Evolutionary conservation across 2,113 vertebrate species (phyloP).

Genomic region (Nannospalax galili): DNA sequence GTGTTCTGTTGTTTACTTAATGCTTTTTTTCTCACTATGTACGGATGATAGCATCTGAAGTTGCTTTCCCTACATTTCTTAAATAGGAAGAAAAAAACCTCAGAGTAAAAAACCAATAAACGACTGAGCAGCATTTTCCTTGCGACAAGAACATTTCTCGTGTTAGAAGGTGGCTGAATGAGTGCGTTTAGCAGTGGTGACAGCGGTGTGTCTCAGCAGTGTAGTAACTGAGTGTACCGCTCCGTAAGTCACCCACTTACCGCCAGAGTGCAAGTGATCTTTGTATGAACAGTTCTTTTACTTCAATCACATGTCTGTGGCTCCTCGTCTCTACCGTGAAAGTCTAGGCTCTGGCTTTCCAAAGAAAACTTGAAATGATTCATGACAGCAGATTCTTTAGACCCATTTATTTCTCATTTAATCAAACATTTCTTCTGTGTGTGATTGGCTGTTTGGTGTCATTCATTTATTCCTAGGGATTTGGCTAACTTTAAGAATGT

Average conservation of each 20-base stretch:
- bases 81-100: conserved; percentile 85
- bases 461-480: conserved; percentile 69
- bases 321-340: conserved; percentile 73
- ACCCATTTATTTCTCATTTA: conserved; percentile 67
- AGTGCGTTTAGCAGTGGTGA: conserved; percentile 76
- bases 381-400: conserved; percentile 67
- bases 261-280: conserved; percentile 79
- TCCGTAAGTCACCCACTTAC: conserved; percentile 80
- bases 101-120: conserved; percentile 84
- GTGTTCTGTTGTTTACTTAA: conserved; percentile 81
- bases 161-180: conserved; percentile 80
- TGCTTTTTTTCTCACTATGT: conserved; percentile 78
- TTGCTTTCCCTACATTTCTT: conserved; percentile 85
- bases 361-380: conserved; percentile 73
- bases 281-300: conserved; percentile 78
- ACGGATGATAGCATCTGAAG: conserved; percentile 83
- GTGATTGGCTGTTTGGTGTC: conserved; percentile 73
- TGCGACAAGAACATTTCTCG: conserved; percentile 77
- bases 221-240: conserved; percentile 86
- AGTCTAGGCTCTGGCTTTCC: conserved; percentile 70
- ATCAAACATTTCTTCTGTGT: conserved; percentile 61
- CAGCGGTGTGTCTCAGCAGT: conserved; percentile 86
- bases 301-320: conserved; percentile 66
- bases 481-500: conserved; percentile 66
- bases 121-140: conserved; percentile 83